These are phyloP conservation scores for Ennomos erosarius DNA, from an alignment of 2,888 invertebrate genomes.

Conservation along the genomic window DNA sequence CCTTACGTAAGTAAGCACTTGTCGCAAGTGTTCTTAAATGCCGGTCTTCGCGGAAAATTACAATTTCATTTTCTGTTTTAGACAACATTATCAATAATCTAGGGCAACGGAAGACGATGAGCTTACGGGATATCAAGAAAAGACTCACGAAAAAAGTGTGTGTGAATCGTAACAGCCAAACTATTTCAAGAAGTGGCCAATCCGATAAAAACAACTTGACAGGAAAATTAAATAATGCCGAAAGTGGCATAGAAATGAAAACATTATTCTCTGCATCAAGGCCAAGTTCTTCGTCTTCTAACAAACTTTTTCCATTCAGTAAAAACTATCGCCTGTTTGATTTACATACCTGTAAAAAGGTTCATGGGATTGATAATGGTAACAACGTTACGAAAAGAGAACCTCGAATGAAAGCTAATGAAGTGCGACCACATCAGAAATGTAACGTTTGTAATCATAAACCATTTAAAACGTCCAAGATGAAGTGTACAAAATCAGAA, in stretches of 20 bases:
- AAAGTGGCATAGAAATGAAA: background rate
- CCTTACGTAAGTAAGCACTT: background rate
- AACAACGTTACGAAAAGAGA: background rate
- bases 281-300: conserved; percentile 1
- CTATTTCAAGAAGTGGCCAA: background rate
- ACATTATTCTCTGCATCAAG: conserved; percentile 3
- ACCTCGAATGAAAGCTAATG: background rate
- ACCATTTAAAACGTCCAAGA: background rate
- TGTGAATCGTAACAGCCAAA: conserved; percentile 3
- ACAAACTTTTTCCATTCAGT: background rate
- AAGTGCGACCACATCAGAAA: background rate
- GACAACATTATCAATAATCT: background rate
- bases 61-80: background rate
- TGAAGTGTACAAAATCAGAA: background rate
- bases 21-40: too few relatives aligned
- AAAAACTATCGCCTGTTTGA: background rate
- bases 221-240: background rate
- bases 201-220: background rate
- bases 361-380: background rate
- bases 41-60: too few relatives aligned
- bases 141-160: conserved; percentile 3
- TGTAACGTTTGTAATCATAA: background rate
- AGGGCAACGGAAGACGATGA: background rate
- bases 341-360: background rate
- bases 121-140: conserved; percentile 3